These are phyloP conservation scores for Horisme vitalbata DNA, from an alignment of 2,888 invertebrate genomes.

Conservation along the genomic window DNA sequence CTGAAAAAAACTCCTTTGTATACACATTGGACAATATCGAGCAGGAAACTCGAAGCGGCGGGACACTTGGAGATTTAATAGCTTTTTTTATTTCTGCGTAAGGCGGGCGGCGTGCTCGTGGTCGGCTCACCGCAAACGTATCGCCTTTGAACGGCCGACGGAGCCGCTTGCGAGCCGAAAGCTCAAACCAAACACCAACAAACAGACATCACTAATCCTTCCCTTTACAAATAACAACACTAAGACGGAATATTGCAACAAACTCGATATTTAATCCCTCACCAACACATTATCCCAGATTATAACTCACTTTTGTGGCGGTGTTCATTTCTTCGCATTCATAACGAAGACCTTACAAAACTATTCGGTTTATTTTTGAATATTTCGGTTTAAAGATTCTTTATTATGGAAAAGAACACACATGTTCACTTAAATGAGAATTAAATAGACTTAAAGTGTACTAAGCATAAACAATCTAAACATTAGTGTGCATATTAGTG, in stretches of 20 bases:
- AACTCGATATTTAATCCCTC: constrained; percentile 68
- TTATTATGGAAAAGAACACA: too few relatives aligned
- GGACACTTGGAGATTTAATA: constrained; percentile 45
- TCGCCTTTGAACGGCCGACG: constrained; percentile 47
- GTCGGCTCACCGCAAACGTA: constrained; percentile 39
- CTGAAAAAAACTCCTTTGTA: constrained; percentile 34
- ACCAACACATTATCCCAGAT: constrained; percentile 71
- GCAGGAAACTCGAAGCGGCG: constrained; percentile 39
- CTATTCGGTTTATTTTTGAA: constrained; percentile 38
- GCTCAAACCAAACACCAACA: constrained; percentile 59
- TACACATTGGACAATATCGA: constrained; percentile 41
- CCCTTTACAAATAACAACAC: constrained; percentile 66
- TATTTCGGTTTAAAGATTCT: constrained; percentile 47
- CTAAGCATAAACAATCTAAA: too few relatives aligned
- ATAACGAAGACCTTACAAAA: constrained; percentile 52
- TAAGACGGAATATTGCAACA: constrained; percentile 67
- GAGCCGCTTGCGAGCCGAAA: constrained; percentile 39
- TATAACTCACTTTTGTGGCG: constrained; percentile 69
- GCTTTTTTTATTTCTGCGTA: constrained; percentile 63
- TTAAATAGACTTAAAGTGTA: too few relatives aligned
- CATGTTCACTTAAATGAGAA: too few relatives aligned
- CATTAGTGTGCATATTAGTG: too few relatives aligned
- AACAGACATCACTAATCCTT: constrained; percentile 69
- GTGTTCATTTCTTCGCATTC: constrained; percentile 59
- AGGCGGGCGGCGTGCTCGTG: constrained; percentile 49